Percentiles rank a stretch among this genome's conserved stretches.
Evolutionary conservation across 2,113 vertebrate genomes (phyloP).

Genomic region (Alectura lathami): DNA sequence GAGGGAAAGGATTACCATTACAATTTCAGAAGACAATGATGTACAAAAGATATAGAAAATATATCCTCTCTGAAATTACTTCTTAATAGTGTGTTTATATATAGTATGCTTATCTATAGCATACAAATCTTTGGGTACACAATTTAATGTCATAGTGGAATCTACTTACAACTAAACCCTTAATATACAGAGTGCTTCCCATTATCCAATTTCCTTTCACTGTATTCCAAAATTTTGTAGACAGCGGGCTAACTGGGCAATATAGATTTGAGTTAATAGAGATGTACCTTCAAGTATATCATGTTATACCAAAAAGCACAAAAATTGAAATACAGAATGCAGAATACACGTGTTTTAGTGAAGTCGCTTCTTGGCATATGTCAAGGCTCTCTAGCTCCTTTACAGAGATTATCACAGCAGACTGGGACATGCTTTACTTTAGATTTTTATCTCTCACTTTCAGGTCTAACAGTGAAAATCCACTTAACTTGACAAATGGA

Average conservation of each 20-base stretch:
- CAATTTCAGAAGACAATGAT: not conserved
- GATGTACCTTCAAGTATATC: conserved; percentile 38
- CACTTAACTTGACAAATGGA: not conserved
- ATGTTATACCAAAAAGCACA: conserved; percentile 15
- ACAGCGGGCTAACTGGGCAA: conserved; percentile 1
- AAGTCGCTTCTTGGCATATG: not conserved
- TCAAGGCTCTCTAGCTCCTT: not conserved
- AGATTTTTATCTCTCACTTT: not conserved
- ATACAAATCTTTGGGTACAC: not conserved
- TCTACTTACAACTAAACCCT: not conserved
- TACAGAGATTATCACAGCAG: not conserved
- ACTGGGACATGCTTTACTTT: not conserved
- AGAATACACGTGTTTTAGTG: no score
- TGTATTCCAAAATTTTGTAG: conserved; percentile 43
- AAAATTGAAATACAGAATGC: conserved; percentile 5
- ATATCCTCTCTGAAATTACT: not conserved
- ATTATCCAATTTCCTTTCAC: conserved; percentile 42
- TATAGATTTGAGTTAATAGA: conserved; percentile 30
- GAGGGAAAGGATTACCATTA: not conserved
- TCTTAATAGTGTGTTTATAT: not conserved
- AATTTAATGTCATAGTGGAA: conserved; percentile 15
- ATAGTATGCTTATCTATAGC: not conserved
- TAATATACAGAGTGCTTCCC: conserved; percentile 15
- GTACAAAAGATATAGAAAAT: not conserved
- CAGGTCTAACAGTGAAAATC: not conserved